Percentiles rank a stretch among this genome's conserved stretches.
phyloP scores from a whole-genome alignment of 2,797 vertebrate genomes.

The Falco novaeseelandiae region DNA sequence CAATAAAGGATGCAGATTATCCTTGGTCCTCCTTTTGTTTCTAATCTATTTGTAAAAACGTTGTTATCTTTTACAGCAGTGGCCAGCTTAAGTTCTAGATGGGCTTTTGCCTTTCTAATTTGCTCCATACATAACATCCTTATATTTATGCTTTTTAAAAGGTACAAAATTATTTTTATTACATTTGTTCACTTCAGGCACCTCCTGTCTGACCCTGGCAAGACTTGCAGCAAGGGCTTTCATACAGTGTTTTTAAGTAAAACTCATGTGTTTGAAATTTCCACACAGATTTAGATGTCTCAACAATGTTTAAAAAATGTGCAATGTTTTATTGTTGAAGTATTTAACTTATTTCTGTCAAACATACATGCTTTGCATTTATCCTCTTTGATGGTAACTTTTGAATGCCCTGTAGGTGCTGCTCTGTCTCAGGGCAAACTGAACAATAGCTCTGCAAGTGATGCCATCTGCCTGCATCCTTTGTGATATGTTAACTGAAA shows the following conservation, averaged over 20 bases:
- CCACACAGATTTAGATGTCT: background rate
- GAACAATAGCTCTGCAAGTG: constrained; percentile 13
- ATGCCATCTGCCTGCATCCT: constrained; percentile 31
- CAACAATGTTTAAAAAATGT: background rate
- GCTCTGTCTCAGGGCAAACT: background rate
- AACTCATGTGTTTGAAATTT: background rate
- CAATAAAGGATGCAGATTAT: no score
- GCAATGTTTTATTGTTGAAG: background rate
- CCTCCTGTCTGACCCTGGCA: background rate
- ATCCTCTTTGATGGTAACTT: background rate
- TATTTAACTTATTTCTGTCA: background rate
- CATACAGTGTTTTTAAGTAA: background rate
- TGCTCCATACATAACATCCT: no score
- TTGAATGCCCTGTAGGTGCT: background rate
- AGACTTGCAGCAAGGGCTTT: background rate
- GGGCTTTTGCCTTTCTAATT: no score
- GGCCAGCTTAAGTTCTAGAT: no score
- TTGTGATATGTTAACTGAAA: background rate
- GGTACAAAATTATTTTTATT: background rate
- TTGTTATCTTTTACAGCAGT: no score
- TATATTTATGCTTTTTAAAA: background rate
- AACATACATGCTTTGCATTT: background rate
- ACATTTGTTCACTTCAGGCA: background rate
- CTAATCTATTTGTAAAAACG: no score
- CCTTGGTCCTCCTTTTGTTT: no score